These are phyloP conservation scores for Odocoileus virginianus DNA, from an alignment of 2,113 vertebrate species.

Conservation along the genomic window DNA sequence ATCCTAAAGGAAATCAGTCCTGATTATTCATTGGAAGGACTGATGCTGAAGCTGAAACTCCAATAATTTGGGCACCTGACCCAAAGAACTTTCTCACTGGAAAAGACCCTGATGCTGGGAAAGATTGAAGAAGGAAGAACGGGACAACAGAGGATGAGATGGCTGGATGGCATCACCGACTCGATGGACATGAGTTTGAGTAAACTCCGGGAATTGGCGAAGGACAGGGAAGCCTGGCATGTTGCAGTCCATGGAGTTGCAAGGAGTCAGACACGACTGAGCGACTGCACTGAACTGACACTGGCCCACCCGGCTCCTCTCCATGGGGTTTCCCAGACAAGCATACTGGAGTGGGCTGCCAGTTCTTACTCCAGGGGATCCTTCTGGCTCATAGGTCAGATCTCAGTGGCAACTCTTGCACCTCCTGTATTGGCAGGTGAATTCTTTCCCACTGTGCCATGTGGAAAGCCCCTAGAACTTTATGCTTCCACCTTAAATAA, in stretches of 20 bases:
- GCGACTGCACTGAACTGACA: not conserved
- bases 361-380: not conserved
- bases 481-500: not conserved
- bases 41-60: not conserved
- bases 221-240: rapidly evolving
- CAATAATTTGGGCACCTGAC: not conserved
- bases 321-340: not conserved
- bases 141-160: not conserved
- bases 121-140: not conserved
- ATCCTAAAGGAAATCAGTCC: not conserved
- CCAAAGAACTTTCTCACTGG: not conserved
- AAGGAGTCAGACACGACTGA: not conserved
- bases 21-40: not conserved
- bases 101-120: not conserved
- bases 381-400: not conserved
- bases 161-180: not conserved
- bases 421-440: not conserved
- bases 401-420: not conserved
- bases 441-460: not conserved
- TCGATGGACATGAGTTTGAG: not conserved
- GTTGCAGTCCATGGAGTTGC: not conserved
- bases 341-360: not conserved
- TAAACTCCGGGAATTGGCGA: not conserved
- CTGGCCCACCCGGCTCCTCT: not conserved
- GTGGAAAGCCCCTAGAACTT: not conserved